Conservation (phyloP, 2,888 invertebrate genomes). For the Oscheius sp. region DNA sequence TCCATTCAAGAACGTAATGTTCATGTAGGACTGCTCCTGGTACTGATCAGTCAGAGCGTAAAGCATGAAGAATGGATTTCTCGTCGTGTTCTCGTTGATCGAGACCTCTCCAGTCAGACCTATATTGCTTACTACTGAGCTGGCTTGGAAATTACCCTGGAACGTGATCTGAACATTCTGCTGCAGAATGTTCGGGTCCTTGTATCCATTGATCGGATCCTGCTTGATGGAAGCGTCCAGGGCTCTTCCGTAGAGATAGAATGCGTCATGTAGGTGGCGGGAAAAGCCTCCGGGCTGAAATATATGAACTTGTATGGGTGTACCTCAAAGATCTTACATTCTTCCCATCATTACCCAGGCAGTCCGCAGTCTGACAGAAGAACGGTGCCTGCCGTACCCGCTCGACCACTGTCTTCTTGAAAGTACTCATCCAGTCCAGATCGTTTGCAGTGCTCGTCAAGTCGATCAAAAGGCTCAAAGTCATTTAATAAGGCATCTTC, state of each 20-base stretch:
- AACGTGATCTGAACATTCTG: slow-evolving; percentile 44
- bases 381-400: slow-evolving; percentile 43
- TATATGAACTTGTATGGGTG: neutral
- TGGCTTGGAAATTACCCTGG: slow-evolving; percentile 23
- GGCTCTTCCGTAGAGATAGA: slow-evolving; percentile 63
- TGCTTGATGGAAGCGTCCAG: slow-evolving; percentile 41
- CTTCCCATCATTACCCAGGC: slow-evolving; percentile 35
- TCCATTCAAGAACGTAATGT: slow-evolving; percentile 43
- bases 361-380: slow-evolving; percentile 40
- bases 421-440: slow-evolving; percentile 40
- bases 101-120: slow-evolving; percentile 55
- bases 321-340: slow-evolving; percentile 20
- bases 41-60: slow-evolving; percentile 46
- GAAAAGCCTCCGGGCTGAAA: slow-evolving; percentile 44
- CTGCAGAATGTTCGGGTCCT: slow-evolving; percentile 17
- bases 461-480: slow-evolving; percentile 37
- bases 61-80: slow-evolving; percentile 47
- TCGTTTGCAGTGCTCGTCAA: slow-evolving; percentile 40
- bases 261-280: slow-evolving; percentile 59
- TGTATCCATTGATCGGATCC: slow-evolving; percentile 8
- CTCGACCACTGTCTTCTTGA: slow-evolving; percentile 30
- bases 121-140: neutral
- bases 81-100: slow-evolving; percentile 50
- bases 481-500: neutral
- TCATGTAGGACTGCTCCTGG: slow-evolving; percentile 48